These are phyloP conservation scores for Diabrotica virgifera DNA, from an alignment of 1,140 invertebrate species.

Conservation along the genomic window DNA sequence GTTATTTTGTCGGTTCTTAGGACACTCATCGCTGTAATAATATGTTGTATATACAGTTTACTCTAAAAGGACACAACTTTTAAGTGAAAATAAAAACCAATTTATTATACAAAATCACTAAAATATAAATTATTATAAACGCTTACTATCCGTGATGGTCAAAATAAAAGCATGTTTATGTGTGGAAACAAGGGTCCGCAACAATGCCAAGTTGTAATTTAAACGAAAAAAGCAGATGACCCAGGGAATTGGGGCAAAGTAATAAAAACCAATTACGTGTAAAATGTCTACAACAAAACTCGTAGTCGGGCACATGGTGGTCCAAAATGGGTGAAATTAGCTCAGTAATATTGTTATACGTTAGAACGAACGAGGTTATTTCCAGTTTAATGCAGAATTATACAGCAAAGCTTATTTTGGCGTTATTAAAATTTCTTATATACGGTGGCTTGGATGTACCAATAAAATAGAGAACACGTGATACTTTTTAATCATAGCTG, in stretches of 20 bases:
- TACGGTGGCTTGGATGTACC: not conserved
- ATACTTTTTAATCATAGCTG: too few relatives aligned
- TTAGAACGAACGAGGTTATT: constrained; percentile 9
- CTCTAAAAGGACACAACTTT: too few relatives aligned
- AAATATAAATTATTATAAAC: too few relatives aligned
- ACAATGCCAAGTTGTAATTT: not conserved
- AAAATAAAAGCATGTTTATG: not conserved
- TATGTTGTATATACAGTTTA: too few relatives aligned
- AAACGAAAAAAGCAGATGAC: not conserved
- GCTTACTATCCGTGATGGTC: not conserved
- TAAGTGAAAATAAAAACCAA: too few relatives aligned
- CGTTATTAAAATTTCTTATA: not conserved
- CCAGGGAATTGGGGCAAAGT: not conserved
- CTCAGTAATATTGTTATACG: constrained; percentile 6
- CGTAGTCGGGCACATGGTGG: constrained; percentile 1
- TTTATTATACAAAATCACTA: too few relatives aligned
- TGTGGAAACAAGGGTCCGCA: not conserved
- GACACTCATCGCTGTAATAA: too few relatives aligned
- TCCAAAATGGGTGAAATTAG: constrained; percentile 9
- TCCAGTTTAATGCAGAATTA: not conserved
- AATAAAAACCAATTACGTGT: constrained; percentile 15
- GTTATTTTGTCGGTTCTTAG: too few relatives aligned
- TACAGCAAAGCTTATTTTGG: not conserved
- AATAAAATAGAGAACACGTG: too few relatives aligned
- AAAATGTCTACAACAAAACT: constrained; percentile 14